These are phyloP conservation scores for Astreopora myriophthalma DNA, from an alignment of 64 coral and sea anemone species.

Conservation along the genomic window DNA sequence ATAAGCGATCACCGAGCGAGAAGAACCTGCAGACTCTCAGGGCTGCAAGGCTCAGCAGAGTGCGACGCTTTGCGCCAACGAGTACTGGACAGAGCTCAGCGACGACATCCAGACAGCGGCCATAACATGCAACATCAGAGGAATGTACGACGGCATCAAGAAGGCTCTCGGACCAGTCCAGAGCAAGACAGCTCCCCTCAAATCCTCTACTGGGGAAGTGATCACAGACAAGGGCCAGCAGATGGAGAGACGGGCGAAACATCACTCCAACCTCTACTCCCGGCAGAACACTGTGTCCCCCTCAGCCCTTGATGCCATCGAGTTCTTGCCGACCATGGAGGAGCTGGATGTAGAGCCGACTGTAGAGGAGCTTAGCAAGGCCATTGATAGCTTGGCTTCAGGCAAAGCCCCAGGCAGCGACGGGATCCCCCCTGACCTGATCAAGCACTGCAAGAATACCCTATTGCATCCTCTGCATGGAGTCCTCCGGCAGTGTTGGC, in stretches of 20 bases:
- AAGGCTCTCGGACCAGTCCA: neutral
- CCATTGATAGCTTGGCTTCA: conserved; percentile 9
- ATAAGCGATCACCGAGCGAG: neutral
- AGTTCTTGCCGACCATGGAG: neutral
- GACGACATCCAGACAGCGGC: conserved; percentile 18
- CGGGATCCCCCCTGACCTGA: conserved; percentile 45
- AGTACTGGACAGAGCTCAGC: conserved; percentile 52
- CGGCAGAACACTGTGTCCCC: neutral
- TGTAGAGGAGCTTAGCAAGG: conserved; percentile 30
- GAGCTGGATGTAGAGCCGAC: neutral
- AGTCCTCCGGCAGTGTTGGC: conserved; percentile 42
- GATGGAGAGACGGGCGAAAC: conserved; percentile 56
- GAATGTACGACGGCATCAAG: conserved; percentile 47
- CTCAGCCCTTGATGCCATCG: neutral
- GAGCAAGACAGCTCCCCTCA: neutral
- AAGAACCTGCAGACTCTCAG: neutral
- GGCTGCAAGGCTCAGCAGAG: too few species aligned
- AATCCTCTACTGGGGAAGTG: too few species aligned
- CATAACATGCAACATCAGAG: conserved; percentile 9
- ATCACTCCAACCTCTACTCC: conserved; percentile 57
- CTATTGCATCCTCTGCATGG: conserved; percentile 22
- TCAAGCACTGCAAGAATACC: conserved; percentile 39
- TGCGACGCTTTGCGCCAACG: conserved; percentile 14
- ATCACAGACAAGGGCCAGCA: conserved; percentile 14
- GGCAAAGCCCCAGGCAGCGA: conserved; percentile 37